Evolutionary conservation across 2,797 vertebrate species (phyloP).

Genomic region (Catamblyrhynchus diadema): DNA sequence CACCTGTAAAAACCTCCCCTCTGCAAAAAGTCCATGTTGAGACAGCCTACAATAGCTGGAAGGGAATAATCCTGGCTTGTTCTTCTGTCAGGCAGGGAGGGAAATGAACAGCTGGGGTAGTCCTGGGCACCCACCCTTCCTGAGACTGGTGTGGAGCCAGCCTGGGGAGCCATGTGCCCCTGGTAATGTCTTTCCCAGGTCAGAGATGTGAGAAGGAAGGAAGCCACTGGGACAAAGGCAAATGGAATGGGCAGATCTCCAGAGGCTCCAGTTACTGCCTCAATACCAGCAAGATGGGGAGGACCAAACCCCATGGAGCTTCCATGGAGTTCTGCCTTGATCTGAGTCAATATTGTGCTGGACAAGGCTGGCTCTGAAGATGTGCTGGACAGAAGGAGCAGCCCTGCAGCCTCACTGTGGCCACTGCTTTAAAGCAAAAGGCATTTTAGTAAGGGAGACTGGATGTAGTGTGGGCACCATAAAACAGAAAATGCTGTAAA

Average conservation of each 20-base stretch:
- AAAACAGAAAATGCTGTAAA: neutral
- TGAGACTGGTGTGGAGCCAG: neutral
- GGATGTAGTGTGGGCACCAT: neutral
- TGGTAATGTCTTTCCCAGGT: neutral
- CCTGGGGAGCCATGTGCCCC: neutral
- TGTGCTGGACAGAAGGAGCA: neutral
- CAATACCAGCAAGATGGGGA: neutral
- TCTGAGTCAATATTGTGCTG: neutral
- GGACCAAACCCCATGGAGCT: neutral
- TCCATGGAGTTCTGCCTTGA: neutral
- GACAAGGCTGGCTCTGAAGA: neutral
- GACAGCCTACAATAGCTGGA: fast-evolving
- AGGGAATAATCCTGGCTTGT: neutral
- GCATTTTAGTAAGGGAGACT: neutral
- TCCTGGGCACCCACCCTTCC: neutral
- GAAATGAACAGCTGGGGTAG: neutral
- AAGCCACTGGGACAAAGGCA: neutral
- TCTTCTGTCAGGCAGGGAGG: neutral
- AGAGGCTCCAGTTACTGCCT: neutral
- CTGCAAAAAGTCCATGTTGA: neutral
- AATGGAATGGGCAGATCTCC: neutral
- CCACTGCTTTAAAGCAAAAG: neutral
- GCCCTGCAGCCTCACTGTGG: neutral
- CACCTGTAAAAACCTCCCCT: neutral
- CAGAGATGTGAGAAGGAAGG: neutral